Conservation (phyloP, 1,140 invertebrate genomes). For the Druon quercuslanigerum region DNA sequence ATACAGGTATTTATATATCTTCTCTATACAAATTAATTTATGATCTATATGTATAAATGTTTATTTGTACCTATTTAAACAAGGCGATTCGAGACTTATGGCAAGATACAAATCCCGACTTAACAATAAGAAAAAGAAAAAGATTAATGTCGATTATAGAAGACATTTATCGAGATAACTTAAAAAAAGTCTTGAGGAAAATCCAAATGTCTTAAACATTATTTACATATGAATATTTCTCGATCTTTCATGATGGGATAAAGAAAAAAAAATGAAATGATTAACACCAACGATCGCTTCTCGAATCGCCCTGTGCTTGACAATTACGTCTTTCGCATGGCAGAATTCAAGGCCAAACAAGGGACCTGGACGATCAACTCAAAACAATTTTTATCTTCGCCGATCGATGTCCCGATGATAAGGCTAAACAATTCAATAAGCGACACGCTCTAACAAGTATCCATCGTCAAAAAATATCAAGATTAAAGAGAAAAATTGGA, state of each 20-base stretch:
- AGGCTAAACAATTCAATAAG: conserved; percentile 13
- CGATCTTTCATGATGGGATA: background rate
- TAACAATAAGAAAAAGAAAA: conserved; percentile 13
- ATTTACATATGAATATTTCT: background rate
- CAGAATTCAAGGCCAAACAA: conserved; percentile 23
- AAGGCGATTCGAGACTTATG: conserved; percentile 54
- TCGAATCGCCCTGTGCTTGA: conserved; percentile 23
- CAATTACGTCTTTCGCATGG: conserved; percentile 24
- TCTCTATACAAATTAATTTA: conserved; percentile 65
- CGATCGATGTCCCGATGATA: conserved; percentile 25
- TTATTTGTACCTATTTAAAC: conserved; percentile 56
- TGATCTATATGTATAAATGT: conserved; percentile 53
- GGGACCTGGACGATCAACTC: background rate
- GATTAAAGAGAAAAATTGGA: background rate
- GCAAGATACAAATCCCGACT: background rate
- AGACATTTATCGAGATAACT: conserved; percentile 11
- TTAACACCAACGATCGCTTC: background rate
- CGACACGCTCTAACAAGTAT: background rate
- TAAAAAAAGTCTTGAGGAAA: background rate
- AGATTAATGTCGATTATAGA: conserved; percentile 35
- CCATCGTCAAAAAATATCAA: background rate
- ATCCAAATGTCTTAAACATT: background rate
- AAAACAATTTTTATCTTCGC: background rate
- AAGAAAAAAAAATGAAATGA: background rate
- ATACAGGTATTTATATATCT: conserved; percentile 56